Evolutionary conservation across 2,113 vertebrate species (phyloP), one percentile per base, ranked within the genome.

Genomic region (Origma solitaria): DNA sequence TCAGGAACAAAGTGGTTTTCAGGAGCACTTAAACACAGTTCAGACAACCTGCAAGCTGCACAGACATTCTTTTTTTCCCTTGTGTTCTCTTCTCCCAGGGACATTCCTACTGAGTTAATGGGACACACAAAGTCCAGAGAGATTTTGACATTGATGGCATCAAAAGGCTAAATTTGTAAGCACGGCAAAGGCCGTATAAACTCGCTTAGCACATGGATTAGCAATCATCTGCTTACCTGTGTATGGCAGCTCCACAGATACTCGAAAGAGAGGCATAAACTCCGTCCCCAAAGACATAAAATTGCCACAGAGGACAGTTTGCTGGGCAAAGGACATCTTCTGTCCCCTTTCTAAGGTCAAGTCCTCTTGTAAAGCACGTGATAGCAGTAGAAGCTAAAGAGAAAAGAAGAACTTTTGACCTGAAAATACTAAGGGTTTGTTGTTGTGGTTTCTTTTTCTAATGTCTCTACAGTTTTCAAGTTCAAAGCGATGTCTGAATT

Each of bases 221-320:
- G 15, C 56, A 85, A 22, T 64, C 21, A 30, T 62, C 44, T 22
- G 71, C 93, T 97, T 96, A 99, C 99, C 98, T 98, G 96, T 99
- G 99, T 76, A 99, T 71, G 10, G 99, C 99, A 9, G 99, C 99
- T n/a, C 98, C 99, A 17, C 99, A 99, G 61, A 99, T 45, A 47
- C 99, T 99, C 16, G 99, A 99, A 33, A 99, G 96, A 18, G 99
- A 98, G 35, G 99, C 99, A 82, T 99, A 99, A 27, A 98, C 60
- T 57, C 95, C 97, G 38, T 99, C 98, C 65, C 99, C 99, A 89
- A 98, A 99, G 72, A 99, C 98, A 0, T 98, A 98, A 64, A 98
- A 95, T n/a, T 98, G 98, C 95, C 97, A 97, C 6, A 96, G 96
- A 53, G 95, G 90, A 88, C 99, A 99, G 96, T 96, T 97, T 5